A percentile compares a stretch with the other conserved stretches of the same genome.
Conservation (phyloP, 2,113 vertebrate genomes). For the Chlamydotis undulata region DNA sequence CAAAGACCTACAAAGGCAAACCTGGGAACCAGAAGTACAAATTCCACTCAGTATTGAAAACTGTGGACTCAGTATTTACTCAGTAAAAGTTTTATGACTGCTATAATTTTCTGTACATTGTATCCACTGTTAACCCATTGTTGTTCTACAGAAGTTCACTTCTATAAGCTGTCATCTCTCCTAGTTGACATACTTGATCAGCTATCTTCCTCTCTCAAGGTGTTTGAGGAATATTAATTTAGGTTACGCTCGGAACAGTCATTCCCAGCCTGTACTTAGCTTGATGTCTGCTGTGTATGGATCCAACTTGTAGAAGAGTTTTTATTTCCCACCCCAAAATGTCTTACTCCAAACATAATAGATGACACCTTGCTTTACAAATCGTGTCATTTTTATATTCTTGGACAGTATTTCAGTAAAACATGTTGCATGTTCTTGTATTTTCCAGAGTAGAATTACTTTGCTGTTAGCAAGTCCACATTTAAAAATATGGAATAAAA, state of each 20-base stretch:
- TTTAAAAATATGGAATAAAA: background rate
- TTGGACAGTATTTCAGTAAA: background rate
- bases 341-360: background rate
- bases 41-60: background rate
- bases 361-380: background rate
- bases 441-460: too few relatives aligned
- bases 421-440: too few relatives aligned
- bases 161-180: background rate
- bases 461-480: too few relatives aligned
- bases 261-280: background rate
- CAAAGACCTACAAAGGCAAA: background rate
- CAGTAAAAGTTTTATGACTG: background rate
- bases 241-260: background rate
- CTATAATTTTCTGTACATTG: background rate
- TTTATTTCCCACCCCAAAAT: background rate
- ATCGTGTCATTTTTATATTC: background rate
- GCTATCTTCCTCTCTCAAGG: background rate
- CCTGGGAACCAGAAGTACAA: background rate
- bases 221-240: background rate
- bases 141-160: background rate
- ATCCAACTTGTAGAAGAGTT: background rate
- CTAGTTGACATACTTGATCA: background rate
- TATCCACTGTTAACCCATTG: background rate
- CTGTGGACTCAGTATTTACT: background rate
- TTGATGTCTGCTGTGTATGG: background rate